A percentile compares a stretch with the other conserved stretches of the same genome.
Conservation (phyloP, 2,888 invertebrate species). For the Euclidia mi region DNA sequence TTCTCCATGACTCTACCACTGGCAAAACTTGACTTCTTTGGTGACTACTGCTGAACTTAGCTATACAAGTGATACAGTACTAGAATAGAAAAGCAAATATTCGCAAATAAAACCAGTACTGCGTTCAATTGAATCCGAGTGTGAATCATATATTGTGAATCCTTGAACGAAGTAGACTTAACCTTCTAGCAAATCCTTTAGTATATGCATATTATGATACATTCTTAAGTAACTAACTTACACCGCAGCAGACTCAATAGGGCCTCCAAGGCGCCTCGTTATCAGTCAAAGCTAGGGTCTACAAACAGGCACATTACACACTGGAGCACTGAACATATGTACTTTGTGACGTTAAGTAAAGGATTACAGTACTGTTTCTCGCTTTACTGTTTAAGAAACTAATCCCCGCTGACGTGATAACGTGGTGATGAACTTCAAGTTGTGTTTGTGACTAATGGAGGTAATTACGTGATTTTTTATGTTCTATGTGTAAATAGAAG, state of each 20-base stretch:
- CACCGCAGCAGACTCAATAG: conserved; percentile 38
- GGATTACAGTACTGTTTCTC: conserved; percentile 56
- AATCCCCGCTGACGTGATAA: conserved; percentile 37
- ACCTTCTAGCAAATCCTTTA: too few relatives aligned
- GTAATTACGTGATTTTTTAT: too few relatives aligned
- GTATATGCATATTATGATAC: conserved; percentile 1
- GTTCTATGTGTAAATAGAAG: too few relatives aligned
- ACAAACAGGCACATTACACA: conserved; percentile 68
- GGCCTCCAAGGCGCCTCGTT: conserved; percentile 67
- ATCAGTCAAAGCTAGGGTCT: conserved; percentile 85
- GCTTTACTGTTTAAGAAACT: conserved; percentile 49
- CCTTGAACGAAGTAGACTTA: too few relatives aligned
- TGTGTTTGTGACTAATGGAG: conserved; percentile 1
- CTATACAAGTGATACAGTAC: too few relatives aligned
- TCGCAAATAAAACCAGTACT: too few relatives aligned
- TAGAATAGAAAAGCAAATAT: too few relatives aligned
- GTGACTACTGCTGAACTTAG: too few relatives aligned
- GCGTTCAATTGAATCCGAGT: too few relatives aligned
- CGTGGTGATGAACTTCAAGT: conserved; percentile 25
- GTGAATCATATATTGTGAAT: too few relatives aligned
- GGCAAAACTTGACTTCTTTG: too few relatives aligned
- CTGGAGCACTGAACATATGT: conserved; percentile 44
- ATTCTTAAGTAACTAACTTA: conserved; percentile 25
- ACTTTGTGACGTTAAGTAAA: conserved; percentile 42
- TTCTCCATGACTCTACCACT: too few relatives aligned